Conservation (phyloP, 2,113 vertebrate species). For the Serinus canaria region DNA sequence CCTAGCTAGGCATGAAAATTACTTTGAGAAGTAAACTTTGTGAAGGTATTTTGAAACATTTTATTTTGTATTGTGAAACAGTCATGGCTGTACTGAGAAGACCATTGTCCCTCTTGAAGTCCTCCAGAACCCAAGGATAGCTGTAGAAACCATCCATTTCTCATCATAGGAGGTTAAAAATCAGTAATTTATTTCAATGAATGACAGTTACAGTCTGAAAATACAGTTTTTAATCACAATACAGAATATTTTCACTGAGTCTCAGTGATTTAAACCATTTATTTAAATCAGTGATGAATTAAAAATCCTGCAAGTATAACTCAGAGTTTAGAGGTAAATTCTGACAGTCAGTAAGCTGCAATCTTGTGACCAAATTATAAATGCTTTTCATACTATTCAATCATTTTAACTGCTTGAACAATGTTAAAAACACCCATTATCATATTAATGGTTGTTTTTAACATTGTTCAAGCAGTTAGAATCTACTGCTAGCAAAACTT, state of each 20-base stretch:
- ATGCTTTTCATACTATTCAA: background rate
- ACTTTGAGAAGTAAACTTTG: background rate
- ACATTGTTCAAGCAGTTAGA: background rate
- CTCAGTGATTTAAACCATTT: background rate
- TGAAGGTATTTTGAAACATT: background rate
- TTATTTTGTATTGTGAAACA: background rate
- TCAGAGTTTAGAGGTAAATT: background rate
- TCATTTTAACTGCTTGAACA: background rate
- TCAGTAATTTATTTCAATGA: background rate
- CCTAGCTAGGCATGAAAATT: background rate
- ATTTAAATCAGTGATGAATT: background rate
- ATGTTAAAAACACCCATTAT: background rate
- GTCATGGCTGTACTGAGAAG: background rate
- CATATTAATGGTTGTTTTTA: background rate
- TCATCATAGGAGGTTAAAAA: background rate
- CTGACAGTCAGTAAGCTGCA: background rate
- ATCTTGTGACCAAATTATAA: background rate
- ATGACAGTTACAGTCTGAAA: background rate
- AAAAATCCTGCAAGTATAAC: background rate
- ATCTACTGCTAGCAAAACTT: background rate
- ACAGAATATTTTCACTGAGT: background rate
- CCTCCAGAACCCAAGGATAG: background rate
- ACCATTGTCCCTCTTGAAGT: background rate
- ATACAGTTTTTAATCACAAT: background rate
- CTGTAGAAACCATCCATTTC: background rate